phyloP scores from a whole-genome alignment of 2,113 vertebrate species.

The Cyanoderma ruficeps region DNA sequence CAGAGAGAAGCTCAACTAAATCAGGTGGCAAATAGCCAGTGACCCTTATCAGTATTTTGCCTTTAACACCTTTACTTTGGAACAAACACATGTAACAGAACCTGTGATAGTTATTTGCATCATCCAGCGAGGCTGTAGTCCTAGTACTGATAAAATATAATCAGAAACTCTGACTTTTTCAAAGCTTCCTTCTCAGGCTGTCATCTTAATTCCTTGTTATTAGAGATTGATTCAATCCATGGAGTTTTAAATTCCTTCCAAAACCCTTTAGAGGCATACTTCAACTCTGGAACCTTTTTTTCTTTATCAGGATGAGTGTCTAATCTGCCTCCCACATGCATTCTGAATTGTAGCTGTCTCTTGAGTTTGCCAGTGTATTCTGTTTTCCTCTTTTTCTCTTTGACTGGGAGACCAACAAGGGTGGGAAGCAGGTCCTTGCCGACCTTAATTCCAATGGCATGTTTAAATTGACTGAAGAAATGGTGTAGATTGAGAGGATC shows the following conservation, averaged over 20 bases:
- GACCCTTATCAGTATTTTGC: background rate
- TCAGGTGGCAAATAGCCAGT: background rate
- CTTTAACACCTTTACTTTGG: background rate
- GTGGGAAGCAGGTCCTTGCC: background rate
- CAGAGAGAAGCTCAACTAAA: background rate
- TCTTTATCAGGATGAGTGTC: background rate
- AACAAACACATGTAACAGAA: background rate
- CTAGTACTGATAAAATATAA: background rate
- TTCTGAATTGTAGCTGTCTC: background rate
- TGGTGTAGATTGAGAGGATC: background rate
- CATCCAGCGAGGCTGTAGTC: background rate
- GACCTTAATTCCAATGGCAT: background rate
- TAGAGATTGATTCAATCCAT: background rate
- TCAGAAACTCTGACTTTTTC: background rate
- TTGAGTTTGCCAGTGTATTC: background rate
- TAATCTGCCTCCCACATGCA: background rate
- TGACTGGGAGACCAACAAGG: background rate
- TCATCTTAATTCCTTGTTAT: background rate
- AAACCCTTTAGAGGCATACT: background rate
- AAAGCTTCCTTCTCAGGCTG: background rate
- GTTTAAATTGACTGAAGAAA: background rate
- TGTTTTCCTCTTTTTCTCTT: background rate
- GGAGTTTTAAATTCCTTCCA: background rate
- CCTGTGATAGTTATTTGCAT: background rate
- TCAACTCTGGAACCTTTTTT: background rate